phyloP scores from a whole-genome alignment of 2,888 invertebrate species.

The Archips xylosteana region DNA sequence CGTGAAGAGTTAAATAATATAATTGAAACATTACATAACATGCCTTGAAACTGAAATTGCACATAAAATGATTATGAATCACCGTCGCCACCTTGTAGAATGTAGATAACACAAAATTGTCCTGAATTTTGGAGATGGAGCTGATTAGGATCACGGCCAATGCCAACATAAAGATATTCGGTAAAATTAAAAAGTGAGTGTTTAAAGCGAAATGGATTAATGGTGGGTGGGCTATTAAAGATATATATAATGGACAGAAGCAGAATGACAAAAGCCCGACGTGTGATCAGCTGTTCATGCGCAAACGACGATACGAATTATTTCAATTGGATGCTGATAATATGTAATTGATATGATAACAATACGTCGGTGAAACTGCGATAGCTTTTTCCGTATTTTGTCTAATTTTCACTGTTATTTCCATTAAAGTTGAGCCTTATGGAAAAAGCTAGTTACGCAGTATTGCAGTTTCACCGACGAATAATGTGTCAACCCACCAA shows the following conservation, averaged over 20 bases:
- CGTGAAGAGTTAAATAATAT: too few species aligned
- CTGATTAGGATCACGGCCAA: too few species aligned
- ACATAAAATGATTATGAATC: background rate
- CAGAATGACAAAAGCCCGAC: constrained; percentile 28
- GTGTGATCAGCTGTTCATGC: constrained; percentile 33
- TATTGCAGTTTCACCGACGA: too few species aligned
- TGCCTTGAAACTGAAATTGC: constrained; percentile 1
- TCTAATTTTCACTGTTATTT: too few species aligned
- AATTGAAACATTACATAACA: background rate
- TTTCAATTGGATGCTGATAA: too few species aligned
- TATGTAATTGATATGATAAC: too few species aligned
- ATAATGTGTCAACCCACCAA: too few species aligned
- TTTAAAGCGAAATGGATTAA: constrained; percentile 23
- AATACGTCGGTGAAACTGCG: too few species aligned
- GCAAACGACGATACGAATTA: background rate
- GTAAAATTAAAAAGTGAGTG: background rate
- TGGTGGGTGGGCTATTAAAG: constrained; percentile 19
- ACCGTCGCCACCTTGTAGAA: too few species aligned
- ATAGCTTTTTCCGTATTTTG: too few species aligned
- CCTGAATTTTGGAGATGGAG: background rate
- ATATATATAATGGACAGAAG: constrained; percentile 30
- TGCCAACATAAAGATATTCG: background rate
- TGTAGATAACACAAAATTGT: background rate
- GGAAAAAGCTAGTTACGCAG: too few species aligned
- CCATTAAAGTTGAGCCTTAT: too few species aligned